A percentile compares a stretch with the other conserved stretches of the same genome.
These are phyloP conservation scores for Himalopsyche anomala DNA, from an alignment of 2,888 invertebrate species.

Conservation along the genomic window DNA sequence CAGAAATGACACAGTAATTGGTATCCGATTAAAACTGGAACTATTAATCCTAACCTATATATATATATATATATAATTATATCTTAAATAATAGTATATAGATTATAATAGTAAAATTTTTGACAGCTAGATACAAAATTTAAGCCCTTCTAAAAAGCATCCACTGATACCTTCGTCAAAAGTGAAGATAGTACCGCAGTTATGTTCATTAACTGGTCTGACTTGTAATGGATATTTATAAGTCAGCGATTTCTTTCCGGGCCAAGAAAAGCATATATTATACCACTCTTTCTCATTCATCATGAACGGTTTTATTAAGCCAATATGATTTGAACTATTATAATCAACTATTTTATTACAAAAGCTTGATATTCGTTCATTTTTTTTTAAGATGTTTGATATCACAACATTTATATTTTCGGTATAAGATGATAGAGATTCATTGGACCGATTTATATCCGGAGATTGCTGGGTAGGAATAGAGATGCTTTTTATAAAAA, in stretches of 20 bases:
- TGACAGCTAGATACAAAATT: conserved; percentile 71
- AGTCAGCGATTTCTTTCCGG: conserved; percentile 69
- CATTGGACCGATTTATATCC: conserved; percentile 70
- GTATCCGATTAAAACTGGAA: conserved; percentile 2
- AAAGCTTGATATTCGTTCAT: conserved; percentile 70
- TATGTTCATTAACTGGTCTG: conserved; percentile 70
- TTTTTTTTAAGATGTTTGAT: conserved; percentile 71
- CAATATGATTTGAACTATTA: conserved; percentile 73
- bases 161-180: conserved; percentile 73
- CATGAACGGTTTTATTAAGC: conserved; percentile 72
- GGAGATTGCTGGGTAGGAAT: conserved; percentile 74
- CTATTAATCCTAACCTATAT: neutral
- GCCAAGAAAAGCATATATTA: conserved; percentile 73
- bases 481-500: conserved; percentile 73
- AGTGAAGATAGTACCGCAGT: conserved; percentile 70
- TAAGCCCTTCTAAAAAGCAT: conserved; percentile 73
- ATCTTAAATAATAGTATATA: neutral
- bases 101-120: neutral
- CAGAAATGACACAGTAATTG: neutral
- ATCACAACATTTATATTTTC: conserved; percentile 73
- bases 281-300: conserved; percentile 74
- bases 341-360: conserved; percentile 73
- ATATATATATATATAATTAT: neutral
- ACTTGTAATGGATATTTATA: conserved; percentile 73
- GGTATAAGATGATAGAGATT: conserved; percentile 70